Evolutionary conservation across 2,888 invertebrate genomes (phyloP).

Genomic region (Drosophila picticornis): DNA sequence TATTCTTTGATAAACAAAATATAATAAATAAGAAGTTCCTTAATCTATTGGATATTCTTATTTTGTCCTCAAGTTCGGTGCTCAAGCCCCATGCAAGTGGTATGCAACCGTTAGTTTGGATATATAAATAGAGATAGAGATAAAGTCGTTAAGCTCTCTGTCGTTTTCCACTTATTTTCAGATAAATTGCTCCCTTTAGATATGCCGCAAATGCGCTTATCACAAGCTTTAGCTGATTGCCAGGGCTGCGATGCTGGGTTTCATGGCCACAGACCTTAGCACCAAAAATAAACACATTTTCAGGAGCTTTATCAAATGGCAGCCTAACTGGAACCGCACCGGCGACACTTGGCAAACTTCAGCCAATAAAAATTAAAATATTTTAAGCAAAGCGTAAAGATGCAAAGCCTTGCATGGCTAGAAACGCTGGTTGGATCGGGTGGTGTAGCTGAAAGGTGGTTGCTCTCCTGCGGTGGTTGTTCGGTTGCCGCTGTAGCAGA

Average conservation of each 20-base stretch:
- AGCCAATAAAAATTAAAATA: slow-evolving; percentile 80
- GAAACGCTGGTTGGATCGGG: slow-evolving; percentile 4
- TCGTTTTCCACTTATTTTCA: slow-evolving; percentile 10
- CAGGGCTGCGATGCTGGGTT: slow-evolving; percentile 17
- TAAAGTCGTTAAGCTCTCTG: slow-evolving; percentile 2
- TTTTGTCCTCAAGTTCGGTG: neutral
- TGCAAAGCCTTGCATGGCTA: slow-evolving; percentile 73
- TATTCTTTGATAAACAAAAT: neutral
- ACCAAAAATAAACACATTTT: slow-evolving; percentile 77
- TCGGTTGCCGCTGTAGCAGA: slow-evolving; percentile 66
- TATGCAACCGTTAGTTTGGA: slow-evolving; percentile 8
- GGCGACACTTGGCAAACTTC: slow-evolving; percentile 70
- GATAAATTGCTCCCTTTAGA: slow-evolving; percentile 16
- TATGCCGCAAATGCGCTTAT: slow-evolving; percentile 55
- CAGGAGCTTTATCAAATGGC: slow-evolving; percentile 72
- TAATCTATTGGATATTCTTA: neutral
- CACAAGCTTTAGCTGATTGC: slow-evolving; percentile 55
- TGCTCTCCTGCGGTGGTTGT: slow-evolving; percentile 46
- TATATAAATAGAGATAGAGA: neutral
- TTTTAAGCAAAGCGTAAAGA: slow-evolving; percentile 77
- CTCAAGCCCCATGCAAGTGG: neutral
- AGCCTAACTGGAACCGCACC: slow-evolving; percentile 41
- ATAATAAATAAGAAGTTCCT: neutral
- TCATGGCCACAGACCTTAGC: slow-evolving; percentile 43
- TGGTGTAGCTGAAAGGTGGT: slow-evolving; percentile 12